These are phyloP conservation scores for Eptesicus fuscus DNA, from an alignment of 2,113 vertebrate species.

Conservation along the genomic window DNA sequence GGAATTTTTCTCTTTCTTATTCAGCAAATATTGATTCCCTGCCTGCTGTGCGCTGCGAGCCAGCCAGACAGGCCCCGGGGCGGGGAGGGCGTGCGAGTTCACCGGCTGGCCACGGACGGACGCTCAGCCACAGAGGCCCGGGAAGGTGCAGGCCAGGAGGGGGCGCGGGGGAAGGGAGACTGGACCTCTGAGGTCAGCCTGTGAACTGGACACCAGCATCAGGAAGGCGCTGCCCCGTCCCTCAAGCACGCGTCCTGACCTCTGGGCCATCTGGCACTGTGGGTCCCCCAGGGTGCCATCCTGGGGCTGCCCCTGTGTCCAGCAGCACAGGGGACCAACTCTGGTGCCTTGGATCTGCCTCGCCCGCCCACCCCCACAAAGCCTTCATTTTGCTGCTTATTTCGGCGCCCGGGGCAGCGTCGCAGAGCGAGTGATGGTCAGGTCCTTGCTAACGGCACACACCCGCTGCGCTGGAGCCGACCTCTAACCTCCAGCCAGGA, in stretches of 20 bases:
- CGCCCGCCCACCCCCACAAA: too few relatives aligned
- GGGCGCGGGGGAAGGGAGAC: rapidly evolving
- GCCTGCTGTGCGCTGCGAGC: not conserved
- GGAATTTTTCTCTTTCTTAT: not conserved
- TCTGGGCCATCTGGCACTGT: not conserved
- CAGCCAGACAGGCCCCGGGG: not conserved
- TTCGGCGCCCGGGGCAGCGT: rapidly evolving
- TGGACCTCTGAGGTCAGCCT: rapidly evolving
- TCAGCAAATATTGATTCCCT: not conserved
- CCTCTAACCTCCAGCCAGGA: not conserved
- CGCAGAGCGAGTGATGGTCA: rapidly evolving
- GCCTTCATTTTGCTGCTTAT: not conserved
- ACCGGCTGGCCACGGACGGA: not conserved
- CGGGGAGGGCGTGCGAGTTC: rapidly evolving
- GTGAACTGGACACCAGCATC: rapidly evolving
- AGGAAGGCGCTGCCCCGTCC: rapidly evolving
- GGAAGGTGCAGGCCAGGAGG: too few relatives aligned
- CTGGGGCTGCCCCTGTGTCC: rapidly evolving
- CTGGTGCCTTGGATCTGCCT: rapidly evolving
- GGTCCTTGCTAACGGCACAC: rapidly evolving
- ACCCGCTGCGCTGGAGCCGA: rapidly evolving
- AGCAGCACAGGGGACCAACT: not conserved
- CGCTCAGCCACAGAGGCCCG: too few relatives aligned
- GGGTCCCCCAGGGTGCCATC: not conserved
- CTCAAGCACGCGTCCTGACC: rapidly evolving